phyloP scores from a whole-genome alignment of 2,888 invertebrate genomes.

The Polia nebulosa region DNA sequence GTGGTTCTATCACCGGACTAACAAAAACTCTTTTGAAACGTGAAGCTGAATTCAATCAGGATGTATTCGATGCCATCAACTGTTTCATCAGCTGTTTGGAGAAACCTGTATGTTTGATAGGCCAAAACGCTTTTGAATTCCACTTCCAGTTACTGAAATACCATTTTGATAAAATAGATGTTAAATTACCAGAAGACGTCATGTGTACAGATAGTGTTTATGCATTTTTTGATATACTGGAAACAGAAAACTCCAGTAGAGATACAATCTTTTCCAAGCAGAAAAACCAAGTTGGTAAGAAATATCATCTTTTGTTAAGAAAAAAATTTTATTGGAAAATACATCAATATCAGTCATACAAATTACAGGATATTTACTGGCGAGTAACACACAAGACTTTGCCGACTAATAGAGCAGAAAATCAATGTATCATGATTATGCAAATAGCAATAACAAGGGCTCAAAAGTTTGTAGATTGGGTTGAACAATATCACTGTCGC shows the following conservation, averaged over 20 bases:
- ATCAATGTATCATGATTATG: slow-evolving; percentile 36
- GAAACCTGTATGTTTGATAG: slow-evolving; percentile 33
- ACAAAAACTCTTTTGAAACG: slow-evolving; percentile 17
- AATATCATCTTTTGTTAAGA: slow-evolving; percentile 13
- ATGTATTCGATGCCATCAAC: slow-evolving; percentile 20
- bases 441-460: slow-evolving; percentile 16
- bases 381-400: slow-evolving; percentile 6
- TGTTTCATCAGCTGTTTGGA: slow-evolving; percentile 31
- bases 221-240: slow-evolving; percentile 42
- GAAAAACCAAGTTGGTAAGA: slow-evolving; percentile 8
- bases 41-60: slow-evolving; percentile 30
- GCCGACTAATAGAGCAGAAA: slow-evolving; percentile 11
- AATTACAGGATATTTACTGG: slow-evolving; percentile 28
- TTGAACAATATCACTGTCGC: slow-evolving; percentile 23
- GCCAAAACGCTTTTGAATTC: slow-evolving; percentile 35
- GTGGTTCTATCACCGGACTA: slow-evolving; percentile 17
- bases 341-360: slow-evolving; percentile 22
- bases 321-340: slow-evolving; percentile 24
- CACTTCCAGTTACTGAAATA: slow-evolving; percentile 41
- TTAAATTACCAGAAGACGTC: slow-evolving; percentile 18
- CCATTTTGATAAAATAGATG: slow-evolving; percentile 24
- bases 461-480: slow-evolving; percentile 24
- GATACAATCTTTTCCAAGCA: slow-evolving; percentile 1
- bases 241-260: slow-evolving; percentile 11
- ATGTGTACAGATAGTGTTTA: slow-evolving; percentile 32